These are phyloP conservation scores for Nycticorax nycticorax DNA, from an alignment of 2,113 vertebrate species.

Conservation along the genomic window DNA sequence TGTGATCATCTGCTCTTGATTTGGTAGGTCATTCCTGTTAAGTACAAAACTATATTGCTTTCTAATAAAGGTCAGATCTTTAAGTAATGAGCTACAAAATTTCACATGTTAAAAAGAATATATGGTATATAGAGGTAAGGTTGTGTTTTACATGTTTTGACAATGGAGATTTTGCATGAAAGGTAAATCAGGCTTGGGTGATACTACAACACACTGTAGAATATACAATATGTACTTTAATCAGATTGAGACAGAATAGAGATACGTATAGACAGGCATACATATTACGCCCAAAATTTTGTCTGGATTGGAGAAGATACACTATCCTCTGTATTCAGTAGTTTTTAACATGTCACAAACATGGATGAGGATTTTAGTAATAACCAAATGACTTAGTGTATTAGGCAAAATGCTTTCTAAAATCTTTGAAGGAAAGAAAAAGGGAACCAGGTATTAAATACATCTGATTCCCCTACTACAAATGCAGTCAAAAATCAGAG, in stretches of 20 bases:
- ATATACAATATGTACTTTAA: neutral
- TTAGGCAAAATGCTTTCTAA: neutral
- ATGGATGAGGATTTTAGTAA: neutral
- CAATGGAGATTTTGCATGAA: neutral
- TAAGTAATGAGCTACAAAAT: conserved; percentile 11
- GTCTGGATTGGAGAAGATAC: neutral
- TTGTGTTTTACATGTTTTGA: neutral
- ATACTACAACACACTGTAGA: neutral
- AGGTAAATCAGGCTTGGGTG: neutral
- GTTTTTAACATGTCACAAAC: neutral
- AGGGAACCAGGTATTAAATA: neutral
- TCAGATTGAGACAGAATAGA: neutral
- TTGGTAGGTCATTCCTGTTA: conserved; percentile 21
- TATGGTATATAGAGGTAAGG: neutral
- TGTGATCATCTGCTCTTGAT: conserved; percentile 41
- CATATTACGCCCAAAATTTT: neutral
- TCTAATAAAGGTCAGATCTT: conserved; percentile 27
- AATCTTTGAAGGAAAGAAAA: neutral
- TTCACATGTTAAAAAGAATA: neutral
- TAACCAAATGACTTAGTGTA: neutral
- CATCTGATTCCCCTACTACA: neutral
- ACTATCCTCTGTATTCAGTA: neutral
- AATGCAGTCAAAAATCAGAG: neutral
- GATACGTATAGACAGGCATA: neutral
- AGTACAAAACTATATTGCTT: neutral